phyloP scores from a whole-genome alignment of 2,888 invertebrate species.

The Dyspetes luteomarginatus region DNA sequence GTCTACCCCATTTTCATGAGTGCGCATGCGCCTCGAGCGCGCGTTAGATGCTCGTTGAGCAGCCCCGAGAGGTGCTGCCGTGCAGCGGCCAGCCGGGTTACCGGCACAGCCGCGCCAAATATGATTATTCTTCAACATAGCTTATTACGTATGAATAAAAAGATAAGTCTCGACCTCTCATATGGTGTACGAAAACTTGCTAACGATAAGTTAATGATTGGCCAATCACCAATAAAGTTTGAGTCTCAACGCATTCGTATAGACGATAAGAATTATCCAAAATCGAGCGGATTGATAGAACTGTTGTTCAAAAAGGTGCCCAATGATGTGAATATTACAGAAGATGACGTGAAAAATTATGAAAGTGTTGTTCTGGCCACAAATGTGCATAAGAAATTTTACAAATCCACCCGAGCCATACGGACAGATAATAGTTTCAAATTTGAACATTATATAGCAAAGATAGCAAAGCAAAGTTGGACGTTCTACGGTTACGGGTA shows the following conservation, averaged over 20 bases:
- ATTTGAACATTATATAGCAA: constrained; percentile 1
- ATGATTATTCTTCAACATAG: no score
- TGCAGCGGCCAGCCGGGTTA: no score
- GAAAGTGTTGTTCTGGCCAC: background rate
- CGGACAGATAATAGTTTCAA: constrained; percentile 11
- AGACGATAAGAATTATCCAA: constrained; percentile 35
- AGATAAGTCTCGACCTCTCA: constrained; percentile 4
- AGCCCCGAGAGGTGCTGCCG: no score
- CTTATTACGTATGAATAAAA: background rate
- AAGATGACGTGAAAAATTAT: constrained; percentile 57
- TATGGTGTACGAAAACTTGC: constrained; percentile 47
- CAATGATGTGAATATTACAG: constrained; percentile 25
- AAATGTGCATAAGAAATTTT: constrained; percentile 61
- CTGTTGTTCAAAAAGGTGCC: constrained; percentile 60
- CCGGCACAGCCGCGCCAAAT: no score
- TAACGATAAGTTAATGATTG: constrained; percentile 35
- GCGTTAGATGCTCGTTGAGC: no score
- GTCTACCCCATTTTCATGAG: no score
- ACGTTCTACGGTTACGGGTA: background rate
- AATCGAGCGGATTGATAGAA: constrained; percentile 59
- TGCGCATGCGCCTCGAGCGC: no score
- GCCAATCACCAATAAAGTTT: constrained; percentile 45
- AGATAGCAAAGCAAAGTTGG: background rate
- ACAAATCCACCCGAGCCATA: constrained; percentile 19
- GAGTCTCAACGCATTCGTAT: constrained; percentile 11